Evolutionary conservation across 2,113 vertebrate species (phyloP).

Genomic region (Anhinga anhinga): DNA sequence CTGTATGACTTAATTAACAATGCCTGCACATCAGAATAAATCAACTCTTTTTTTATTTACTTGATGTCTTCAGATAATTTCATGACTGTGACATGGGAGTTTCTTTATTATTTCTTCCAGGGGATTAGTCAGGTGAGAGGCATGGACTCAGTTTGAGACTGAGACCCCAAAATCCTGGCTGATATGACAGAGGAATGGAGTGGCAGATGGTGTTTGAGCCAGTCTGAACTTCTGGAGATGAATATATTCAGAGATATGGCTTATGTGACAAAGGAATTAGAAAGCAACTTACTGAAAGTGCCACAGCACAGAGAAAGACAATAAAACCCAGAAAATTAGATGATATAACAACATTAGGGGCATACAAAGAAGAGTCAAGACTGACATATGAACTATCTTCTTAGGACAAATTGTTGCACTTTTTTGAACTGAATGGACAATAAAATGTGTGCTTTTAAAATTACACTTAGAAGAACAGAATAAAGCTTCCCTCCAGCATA

Average conservation of each 20-base stretch:
- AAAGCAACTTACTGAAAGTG: not conserved
- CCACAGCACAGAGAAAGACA: not conserved
- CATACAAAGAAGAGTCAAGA: not conserved
- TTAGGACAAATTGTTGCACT: not conserved
- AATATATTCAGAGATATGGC: not conserved
- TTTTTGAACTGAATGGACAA: too few relatives aligned
- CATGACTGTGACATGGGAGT: not conserved
- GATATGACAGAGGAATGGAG: not conserved
- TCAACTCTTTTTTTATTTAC: conserved; percentile 10
- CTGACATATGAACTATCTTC: not conserved
- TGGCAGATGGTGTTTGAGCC: not conserved
- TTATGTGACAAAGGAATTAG: not conserved
- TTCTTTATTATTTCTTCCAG: not conserved
- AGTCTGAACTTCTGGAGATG: not conserved
- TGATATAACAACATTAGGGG: not conserved
- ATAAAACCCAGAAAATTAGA: not conserved
- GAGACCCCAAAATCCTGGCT: not conserved
- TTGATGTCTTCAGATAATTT: not conserved
- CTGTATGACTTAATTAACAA: conserved; percentile 27
- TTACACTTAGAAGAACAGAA: not conserved
- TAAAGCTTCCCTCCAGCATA: not conserved
- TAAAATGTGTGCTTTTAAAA: not conserved
- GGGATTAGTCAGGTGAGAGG: not conserved
- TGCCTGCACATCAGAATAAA: not conserved
- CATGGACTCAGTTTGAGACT: not conserved